Percentiles rank a stretch among this genome's conserved stretches.
These are phyloP conservation scores for Sander lucioperca DNA, from an alignment of 2,113 vertebrate genomes.

Conservation along the genomic window DNA sequence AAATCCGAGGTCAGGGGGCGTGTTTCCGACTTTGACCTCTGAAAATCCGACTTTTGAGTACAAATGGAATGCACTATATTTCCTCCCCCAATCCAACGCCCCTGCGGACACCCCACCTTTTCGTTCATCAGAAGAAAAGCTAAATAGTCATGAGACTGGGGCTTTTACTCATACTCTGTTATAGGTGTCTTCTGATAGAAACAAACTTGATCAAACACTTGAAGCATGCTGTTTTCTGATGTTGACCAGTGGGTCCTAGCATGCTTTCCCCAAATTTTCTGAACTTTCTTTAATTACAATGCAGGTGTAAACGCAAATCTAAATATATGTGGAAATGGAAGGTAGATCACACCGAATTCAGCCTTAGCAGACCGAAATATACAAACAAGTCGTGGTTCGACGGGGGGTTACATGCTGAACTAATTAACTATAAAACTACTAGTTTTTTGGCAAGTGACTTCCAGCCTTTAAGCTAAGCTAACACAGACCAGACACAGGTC, in stretches of 20 bases:
- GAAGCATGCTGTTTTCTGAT: conserved; percentile 59
- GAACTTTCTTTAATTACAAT: conserved; percentile 20
- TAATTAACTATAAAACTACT: not conserved
- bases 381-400: not conserved
- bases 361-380: conserved; percentile 12
- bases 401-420: no score
- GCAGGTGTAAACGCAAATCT: not conserved
- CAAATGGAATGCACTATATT: no score
- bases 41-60: no score
- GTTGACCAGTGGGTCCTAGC: conserved; percentile 36
- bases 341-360: not conserved
- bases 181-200: not conserved
- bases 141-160: not conserved
- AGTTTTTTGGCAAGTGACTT: not conserved
- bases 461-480: conserved; percentile 8
- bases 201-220: conserved; percentile 19
- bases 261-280: conserved; percentile 46
- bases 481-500: not conserved
- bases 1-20: no score
- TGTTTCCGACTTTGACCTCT: no score
- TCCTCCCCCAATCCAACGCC: no score
- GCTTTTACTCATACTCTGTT: not conserved
- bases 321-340: conserved; percentile 15
- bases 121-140: not conserved
- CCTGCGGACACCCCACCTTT: not conserved